A percentile compares a stretch with the other conserved stretches of the same genome.
Conservation (phyloP, 2,888 invertebrate genomes). For the Lepidochrysops patricia region DNA sequence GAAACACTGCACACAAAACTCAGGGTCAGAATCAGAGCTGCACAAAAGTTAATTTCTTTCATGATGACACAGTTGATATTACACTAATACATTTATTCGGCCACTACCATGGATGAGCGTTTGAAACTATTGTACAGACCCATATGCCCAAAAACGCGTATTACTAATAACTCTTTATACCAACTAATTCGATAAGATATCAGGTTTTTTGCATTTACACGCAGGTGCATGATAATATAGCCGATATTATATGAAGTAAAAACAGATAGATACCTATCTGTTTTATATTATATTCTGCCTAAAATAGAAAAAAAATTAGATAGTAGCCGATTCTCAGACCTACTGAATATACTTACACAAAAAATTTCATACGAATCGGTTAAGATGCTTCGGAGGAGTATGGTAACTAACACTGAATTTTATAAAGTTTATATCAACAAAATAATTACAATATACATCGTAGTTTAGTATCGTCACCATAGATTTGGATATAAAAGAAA, state of each 20-base stretch:
- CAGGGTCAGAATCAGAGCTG: slow-evolving; percentile 29
- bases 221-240: background rate
- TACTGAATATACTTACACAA: no score
- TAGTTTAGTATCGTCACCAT: no score
- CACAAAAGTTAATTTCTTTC: background rate
- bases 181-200: background rate
- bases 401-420: no score
- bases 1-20: slow-evolving; percentile 33
- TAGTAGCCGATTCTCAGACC: no score
- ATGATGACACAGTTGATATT: background rate
- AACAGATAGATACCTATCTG: background rate
- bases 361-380: no score
- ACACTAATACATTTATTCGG: background rate
- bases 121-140: background rate
- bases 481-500: no score
- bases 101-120: background rate
- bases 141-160: background rate
- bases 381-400: no score
- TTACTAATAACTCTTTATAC: background rate
- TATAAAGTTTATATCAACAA: no score
- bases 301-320: no score
- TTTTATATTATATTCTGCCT: no score
- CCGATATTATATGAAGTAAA: background rate
- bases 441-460: no score
- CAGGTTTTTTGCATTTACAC: background rate